Evolutionary conservation across 92 coral and sea anemone species (phyloP).

Genomic region (Palythoa grandis): DNA sequence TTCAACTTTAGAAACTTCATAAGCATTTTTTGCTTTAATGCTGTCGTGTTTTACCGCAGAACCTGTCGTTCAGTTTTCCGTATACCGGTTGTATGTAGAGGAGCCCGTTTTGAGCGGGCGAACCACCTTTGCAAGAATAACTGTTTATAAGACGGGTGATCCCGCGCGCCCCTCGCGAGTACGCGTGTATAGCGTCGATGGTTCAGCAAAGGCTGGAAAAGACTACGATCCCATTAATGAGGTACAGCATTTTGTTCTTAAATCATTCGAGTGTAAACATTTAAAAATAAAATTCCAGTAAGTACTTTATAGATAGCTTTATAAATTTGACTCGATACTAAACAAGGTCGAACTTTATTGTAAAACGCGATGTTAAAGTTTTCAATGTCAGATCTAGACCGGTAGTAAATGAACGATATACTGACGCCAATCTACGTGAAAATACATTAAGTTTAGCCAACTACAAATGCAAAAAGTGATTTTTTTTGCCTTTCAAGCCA

Average conservation of each 20-base stretch:
- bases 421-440: too few relatives aligned
- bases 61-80: slow-evolving; percentile 74
- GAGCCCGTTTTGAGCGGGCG: slow-evolving; percentile 66
- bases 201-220: slow-evolving; percentile 89
- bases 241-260: slow-evolving; percentile 30
- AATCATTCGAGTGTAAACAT: background rate
- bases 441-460: too few relatives aligned
- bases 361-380: background rate
- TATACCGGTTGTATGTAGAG: slow-evolving; percentile 72
- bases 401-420: too few relatives aligned
- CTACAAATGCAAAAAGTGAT: too few relatives aligned
- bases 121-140: slow-evolving; percentile 52
- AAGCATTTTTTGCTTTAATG: background rate
- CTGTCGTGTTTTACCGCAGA: slow-evolving; percentile 49
- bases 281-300: too few relatives aligned
- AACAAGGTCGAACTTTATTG: background rate
- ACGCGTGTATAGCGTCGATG: slow-evolving; percentile 87
- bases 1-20: background rate
- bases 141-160: slow-evolving; percentile 83
- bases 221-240: slow-evolving; percentile 84
- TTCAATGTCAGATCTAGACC: too few relatives aligned
- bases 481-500: too few relatives aligned
- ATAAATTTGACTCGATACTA: too few relatives aligned
- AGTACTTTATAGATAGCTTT: too few relatives aligned
- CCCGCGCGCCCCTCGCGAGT: slow-evolving; percentile 68